phyloP scores from a whole-genome alignment of 1,140 invertebrate species.

The Bombus sibiricus region DNA sequence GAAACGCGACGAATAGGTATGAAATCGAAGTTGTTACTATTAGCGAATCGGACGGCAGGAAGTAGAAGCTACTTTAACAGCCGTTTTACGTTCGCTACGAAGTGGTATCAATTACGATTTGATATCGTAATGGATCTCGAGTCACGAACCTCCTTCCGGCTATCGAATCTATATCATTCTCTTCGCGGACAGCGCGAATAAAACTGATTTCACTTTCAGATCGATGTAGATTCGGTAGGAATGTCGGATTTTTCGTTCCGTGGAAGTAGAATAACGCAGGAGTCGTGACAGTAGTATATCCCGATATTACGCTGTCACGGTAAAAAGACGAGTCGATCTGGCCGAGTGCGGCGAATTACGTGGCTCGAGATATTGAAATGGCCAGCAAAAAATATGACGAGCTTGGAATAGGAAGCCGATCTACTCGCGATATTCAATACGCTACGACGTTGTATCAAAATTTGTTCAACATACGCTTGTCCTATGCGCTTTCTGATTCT shows the following conservation, averaged over 20 bases:
- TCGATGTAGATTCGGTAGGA: not conserved
- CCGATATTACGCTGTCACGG: constrained; percentile 14
- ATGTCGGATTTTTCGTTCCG: not conserved
- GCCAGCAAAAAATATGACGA: not conserved
- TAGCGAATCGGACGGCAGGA: too few relatives aligned
- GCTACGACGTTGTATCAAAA: not conserved
- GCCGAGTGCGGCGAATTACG: too few relatives aligned
- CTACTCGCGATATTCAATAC: not conserved
- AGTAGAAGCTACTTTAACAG: constrained; percentile 35
- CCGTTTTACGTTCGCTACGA: constrained; percentile 9
- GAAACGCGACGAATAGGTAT: too few relatives aligned
- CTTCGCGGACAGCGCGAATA: not conserved
- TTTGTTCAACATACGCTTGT: not conserved
- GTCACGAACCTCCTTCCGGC: not conserved
- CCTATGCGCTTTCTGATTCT: not conserved
- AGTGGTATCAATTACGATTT: constrained; percentile 52
- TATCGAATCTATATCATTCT: not conserved
- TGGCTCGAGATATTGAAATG: constrained; percentile 6
- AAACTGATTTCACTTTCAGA: not conserved
- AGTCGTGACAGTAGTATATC: not conserved
- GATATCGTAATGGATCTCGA: constrained; percentile 29
- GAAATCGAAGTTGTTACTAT: not conserved
- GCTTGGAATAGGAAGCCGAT: not conserved
- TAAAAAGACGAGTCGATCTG: not conserved
- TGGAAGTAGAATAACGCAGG: not conserved